These are phyloP conservation scores for Halcyon chelicuti DNA, from an alignment of 2,797 vertebrate species.

Conservation along the genomic window DNA sequence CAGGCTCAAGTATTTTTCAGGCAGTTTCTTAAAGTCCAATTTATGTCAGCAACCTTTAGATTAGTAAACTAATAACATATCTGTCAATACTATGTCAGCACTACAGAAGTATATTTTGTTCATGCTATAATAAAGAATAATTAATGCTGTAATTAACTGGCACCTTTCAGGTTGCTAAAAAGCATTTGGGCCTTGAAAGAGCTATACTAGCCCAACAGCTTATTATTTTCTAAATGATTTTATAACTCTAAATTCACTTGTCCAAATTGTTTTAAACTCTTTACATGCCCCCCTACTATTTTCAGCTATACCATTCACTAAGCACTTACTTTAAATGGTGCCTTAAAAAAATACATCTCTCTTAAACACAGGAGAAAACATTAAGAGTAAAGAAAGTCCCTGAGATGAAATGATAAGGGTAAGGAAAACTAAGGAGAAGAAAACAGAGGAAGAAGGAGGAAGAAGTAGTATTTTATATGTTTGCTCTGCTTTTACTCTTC, in stretches of 20 bases:
- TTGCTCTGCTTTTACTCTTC: neutral
- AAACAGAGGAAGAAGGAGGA: neutral
- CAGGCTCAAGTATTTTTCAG: neutral
- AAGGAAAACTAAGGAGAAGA: neutral
- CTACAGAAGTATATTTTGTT: neutral
- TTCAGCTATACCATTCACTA: neutral
- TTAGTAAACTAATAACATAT: neutral
- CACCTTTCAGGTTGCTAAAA: neutral
- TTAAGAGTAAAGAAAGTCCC: neutral
- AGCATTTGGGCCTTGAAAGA: neutral
- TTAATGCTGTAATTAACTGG: neutral
- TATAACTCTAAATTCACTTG: neutral
- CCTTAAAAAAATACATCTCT: fast-evolving
- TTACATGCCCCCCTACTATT: neutral
- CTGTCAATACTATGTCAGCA: neutral
- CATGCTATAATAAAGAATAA: neutral
- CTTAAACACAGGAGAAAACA: neutral
- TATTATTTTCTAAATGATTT: neutral
- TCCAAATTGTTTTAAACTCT: neutral
- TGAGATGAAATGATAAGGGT: neutral
- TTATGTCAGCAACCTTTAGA: neutral
- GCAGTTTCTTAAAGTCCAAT: neutral
- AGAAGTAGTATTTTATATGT: neutral
- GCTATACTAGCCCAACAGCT: neutral
- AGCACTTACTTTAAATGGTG: neutral